These are phyloP conservation scores for Tethya wilhelma DNA, from an alignment of 37 sponge, comb jelly and placozoan species.

Conservation along the genomic window DNA sequence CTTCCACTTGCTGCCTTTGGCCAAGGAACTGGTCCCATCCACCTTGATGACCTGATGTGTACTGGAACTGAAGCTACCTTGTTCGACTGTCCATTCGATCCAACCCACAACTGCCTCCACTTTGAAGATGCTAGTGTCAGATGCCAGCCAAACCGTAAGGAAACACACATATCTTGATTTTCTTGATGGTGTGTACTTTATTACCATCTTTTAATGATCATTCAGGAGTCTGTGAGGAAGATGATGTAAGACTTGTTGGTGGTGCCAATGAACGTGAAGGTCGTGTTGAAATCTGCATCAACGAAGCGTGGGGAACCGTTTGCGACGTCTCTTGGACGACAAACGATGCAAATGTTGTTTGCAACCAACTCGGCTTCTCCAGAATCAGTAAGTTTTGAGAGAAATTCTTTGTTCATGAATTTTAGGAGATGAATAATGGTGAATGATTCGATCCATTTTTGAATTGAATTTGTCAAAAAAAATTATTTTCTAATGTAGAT, in stretches of 20 bases:
- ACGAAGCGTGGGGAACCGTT: constrained; percentile 48
- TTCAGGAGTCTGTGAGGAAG: constrained; percentile 13
- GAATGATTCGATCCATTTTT: too few relatives aligned
- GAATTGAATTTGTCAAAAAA: neutral
- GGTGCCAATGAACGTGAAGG: constrained; percentile 19
- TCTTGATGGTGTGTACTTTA: neutral
- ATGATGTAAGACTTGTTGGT: constrained; percentile 20
- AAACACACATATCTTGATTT: neutral
- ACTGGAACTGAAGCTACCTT: constrained; percentile 22
- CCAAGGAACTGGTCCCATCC: constrained; percentile 31
- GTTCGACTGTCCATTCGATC: neutral
- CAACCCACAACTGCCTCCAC: constrained; percentile 27
- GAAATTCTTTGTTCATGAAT: too few relatives aligned
- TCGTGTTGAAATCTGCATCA: constrained; percentile 38
- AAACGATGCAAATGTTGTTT: constrained; percentile 48
- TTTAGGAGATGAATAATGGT: too few relatives aligned
- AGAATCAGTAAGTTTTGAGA: neutral
- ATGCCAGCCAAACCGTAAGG: constrained; percentile 5
- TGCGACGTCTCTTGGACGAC: constrained; percentile 37
- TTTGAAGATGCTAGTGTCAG: constrained; percentile 56
- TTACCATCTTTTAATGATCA: neutral
- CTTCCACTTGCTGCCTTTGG: neutral
- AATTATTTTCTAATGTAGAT: neutral
- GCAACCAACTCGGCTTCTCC: constrained; percentile 38
- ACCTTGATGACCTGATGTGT: constrained; percentile 33